phyloP scores from a whole-genome alignment of 2,113 vertebrate genomes.

The Leucoraja erinaceus region DNA sequence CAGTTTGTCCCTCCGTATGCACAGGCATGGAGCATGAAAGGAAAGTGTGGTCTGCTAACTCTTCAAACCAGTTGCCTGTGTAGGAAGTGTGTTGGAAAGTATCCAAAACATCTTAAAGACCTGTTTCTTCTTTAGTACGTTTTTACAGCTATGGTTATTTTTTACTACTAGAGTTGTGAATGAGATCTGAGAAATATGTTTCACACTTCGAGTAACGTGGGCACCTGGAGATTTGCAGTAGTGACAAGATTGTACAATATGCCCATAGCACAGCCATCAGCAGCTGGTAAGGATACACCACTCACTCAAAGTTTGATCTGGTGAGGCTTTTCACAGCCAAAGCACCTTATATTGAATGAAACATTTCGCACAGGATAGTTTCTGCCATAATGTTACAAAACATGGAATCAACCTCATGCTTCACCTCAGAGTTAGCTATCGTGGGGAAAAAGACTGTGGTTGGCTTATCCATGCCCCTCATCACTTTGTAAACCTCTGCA shows the following conservation, averaged over 20 bases:
- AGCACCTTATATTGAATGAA: too few species aligned
- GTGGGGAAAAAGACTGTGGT: too few species aligned
- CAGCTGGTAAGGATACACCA: background rate
- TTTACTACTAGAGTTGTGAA: background rate
- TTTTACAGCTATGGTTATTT: background rate
- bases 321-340: too few species aligned
- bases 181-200: background rate
- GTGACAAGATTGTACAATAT: background rate
- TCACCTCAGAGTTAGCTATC: too few species aligned
- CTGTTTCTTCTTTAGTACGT: background rate
- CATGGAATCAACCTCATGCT: too few species aligned
- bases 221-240: background rate
- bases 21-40: too few species aligned
- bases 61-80: background rate
- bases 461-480: too few species aligned
- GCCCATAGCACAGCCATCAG: background rate
- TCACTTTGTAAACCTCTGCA: too few species aligned
- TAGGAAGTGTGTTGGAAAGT: background rate
- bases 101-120: background rate
- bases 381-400: too few species aligned
- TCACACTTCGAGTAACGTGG: background rate
- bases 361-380: too few species aligned
- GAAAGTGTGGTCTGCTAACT: too few species aligned
- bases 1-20: too few species aligned
- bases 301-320: background rate